Percentiles rank a stretch among this genome's conserved stretches.
Conservation (phyloP, 2,797 vertebrate genomes). For the Pteronotus mesoamericanus region DNA sequence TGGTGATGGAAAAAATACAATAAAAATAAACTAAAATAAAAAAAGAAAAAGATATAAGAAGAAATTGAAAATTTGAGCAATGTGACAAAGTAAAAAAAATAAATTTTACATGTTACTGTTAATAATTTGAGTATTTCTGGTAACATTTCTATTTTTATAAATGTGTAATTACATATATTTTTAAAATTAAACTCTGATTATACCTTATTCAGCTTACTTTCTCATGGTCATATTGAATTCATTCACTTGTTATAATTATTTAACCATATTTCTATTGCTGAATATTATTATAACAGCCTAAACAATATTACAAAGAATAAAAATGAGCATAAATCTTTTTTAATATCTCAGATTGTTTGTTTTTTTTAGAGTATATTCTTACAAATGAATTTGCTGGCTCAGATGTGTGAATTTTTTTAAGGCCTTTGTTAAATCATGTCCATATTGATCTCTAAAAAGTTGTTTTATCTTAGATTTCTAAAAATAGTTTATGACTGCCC, state of each 20-base stretch:
- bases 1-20: too few species aligned
- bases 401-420: constrained; percentile 7
- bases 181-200: background rate
- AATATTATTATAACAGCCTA: background rate
- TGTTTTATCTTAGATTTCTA: background rate
- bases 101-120: background rate
- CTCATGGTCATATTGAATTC: background rate
- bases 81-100: background rate
- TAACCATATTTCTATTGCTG: background rate
- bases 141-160: background rate
- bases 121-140: background rate
- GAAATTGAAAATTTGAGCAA: background rate
- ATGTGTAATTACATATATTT: background rate
- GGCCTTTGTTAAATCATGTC: background rate
- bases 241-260: constrained; percentile 13
- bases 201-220: background rate
- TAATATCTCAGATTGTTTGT: constrained; percentile 28
- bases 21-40: background rate
- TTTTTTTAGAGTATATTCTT: constrained; percentile 32
- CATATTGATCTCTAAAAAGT: background rate
- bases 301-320: background rate
- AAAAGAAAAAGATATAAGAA: background rate
- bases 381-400: background rate
- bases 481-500: background rate
- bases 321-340: constrained; percentile 22